These are phyloP conservation scores for Sternotherus odoratus DNA, from an alignment of 2,797 vertebrate genomes.

Conservation along the genomic window DNA sequence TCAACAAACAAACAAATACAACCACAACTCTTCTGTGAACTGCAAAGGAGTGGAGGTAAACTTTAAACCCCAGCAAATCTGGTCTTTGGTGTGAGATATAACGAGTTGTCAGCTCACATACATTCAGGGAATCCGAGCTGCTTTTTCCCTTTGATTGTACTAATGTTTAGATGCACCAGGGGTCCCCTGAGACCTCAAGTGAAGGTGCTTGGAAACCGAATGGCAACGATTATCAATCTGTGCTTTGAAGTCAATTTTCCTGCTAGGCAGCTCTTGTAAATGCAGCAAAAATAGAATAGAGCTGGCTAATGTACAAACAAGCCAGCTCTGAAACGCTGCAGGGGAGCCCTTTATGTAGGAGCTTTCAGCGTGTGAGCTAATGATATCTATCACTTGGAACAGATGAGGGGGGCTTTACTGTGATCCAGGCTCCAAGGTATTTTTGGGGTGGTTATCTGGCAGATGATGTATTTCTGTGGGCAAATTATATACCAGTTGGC, in stretches of 20 bases:
- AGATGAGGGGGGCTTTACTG: constrained; percentile 33
- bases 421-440: constrained; percentile 17
- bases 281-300: constrained; percentile 57
- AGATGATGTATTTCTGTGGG: constrained; percentile 40
- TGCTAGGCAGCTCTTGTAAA: constrained; percentile 51
- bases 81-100: constrained; percentile 29
- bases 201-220: constrained; percentile 54
- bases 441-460: constrained; percentile 37
- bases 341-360: constrained; percentile 34
- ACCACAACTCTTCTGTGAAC: neutral
- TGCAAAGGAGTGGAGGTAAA: neutral
- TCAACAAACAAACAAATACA: neutral
- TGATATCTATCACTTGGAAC: constrained; percentile 56
- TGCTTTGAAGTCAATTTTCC: constrained; percentile 60
- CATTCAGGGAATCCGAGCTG: constrained; percentile 5
- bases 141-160: constrained; percentile 37
- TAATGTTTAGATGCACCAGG: constrained; percentile 33
- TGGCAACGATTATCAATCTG: constrained; percentile 49
- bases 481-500: constrained; percentile 8
- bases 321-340: constrained; percentile 33
- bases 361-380: constrained; percentile 44
- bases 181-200: constrained; percentile 34
- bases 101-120: neutral
- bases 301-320: constrained; percentile 36
- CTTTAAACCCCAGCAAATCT: neutral